Evolutionary conservation across 1,140 invertebrate species (phyloP).

Genomic region (Magallana ariakensis): DNA sequence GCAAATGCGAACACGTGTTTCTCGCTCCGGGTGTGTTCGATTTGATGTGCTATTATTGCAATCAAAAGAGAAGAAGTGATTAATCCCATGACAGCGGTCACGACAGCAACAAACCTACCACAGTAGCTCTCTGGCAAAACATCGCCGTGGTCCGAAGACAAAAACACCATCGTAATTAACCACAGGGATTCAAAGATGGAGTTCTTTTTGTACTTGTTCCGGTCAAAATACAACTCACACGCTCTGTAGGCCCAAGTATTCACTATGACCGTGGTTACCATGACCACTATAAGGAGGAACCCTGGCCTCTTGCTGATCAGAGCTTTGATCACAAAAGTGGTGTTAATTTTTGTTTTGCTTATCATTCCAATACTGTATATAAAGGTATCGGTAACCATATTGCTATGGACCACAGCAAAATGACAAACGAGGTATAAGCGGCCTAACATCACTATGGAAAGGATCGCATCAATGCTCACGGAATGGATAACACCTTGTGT

Average conservation of each 20-base stretch:
- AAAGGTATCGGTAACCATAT: constrained; percentile 64
- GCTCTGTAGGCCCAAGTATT: constrained; percentile 66
- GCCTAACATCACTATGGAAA: constrained; percentile 65
- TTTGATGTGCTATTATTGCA: constrained; percentile 64
- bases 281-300: constrained; percentile 63
- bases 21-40: constrained; percentile 60
- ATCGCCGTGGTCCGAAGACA: constrained; percentile 76
- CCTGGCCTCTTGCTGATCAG: constrained; percentile 70
- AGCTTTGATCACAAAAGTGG: constrained; percentile 71
- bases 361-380: constrained; percentile 63
- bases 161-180: constrained; percentile 75
- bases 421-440: constrained; percentile 63
- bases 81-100: constrained; percentile 67
- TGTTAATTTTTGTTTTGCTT: constrained; percentile 56
- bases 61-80: constrained; percentile 70
- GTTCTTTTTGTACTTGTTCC: constrained; percentile 7
- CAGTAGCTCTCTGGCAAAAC: constrained; percentile 68
- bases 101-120: constrained; percentile 68
- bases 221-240: constrained; percentile 60
- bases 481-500: background rate
- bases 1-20: constrained; percentile 60
- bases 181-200: constrained; percentile 69
- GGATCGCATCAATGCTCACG: constrained; percentile 61
- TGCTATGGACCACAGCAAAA: constrained; percentile 64
- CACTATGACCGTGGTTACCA: constrained; percentile 63